Base-by-base conservation (phyloP, 2,797 vertebrate species). In the Poecilia gillii region DNA sequence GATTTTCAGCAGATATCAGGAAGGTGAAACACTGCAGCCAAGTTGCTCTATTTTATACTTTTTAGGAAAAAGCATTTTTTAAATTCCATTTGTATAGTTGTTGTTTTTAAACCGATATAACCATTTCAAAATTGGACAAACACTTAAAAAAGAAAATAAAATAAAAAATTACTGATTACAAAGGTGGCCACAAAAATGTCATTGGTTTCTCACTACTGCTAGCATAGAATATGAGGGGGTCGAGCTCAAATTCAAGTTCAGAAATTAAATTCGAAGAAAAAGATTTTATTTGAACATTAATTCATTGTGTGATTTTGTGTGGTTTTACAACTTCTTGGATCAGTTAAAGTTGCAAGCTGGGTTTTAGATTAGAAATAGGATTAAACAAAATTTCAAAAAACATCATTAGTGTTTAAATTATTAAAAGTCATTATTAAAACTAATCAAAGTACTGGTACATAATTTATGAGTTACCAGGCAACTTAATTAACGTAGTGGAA, bases 401-500 rank as follows among this genome's bases (percentile, higher is more conserved):
- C 25, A 31, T 31, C 28, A 4, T 4, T 13, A 8, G 2, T 23
- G 49, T 53, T 25, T 25, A 53, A 53, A 53, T 53, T 3, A 53
- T 25, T 53, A 53, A 51, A 51, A 3, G 7, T 53, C 51, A 25
- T 53, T 53, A 53, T 25, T 9, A 53, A 25, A 53, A 53, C 49
- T 25, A 53, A 53, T 53, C 51, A 25, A 53, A 53, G 78, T 70
- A 41, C 0, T 3, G 0, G 71, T 36, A 7, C 73, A 62, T 64
- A 73, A 80, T 43, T 71, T 77, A 59, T 2, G 0, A 23, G 57
- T 62, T 14, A 33, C 28, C 14, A 59, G 33, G 13, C 23, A 55
- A 74, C 78, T 79, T 16, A 25, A 78, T 73, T 7, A 49, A 64
- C 23, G 68, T 36, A 16, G 75, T 45, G 23, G 20, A 86, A 79